Percentiles rank a stretch among this genome's conserved stretches.
Conservation (phyloP, 2,888 invertebrate genomes). For the Disparrhopalites patrizii region DNA sequence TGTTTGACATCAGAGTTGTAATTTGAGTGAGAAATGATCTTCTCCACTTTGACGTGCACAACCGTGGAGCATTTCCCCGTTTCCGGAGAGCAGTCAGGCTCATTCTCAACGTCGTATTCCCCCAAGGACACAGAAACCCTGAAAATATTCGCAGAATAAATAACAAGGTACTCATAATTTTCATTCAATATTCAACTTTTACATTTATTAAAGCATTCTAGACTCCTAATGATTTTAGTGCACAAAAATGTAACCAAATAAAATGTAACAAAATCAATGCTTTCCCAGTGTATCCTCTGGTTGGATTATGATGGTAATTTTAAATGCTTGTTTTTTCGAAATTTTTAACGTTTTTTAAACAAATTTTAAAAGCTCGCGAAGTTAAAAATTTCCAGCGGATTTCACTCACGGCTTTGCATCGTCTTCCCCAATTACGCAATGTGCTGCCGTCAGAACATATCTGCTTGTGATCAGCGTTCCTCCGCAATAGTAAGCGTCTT, state of each 20-base stretch:
- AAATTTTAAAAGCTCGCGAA: no score
- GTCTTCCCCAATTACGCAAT: constrained; percentile 18
- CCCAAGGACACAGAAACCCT: constrained; percentile 32
- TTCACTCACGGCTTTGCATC: background rate
- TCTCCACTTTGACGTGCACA: constrained; percentile 36
- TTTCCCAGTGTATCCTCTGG: no score
- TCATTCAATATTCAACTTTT: no score
- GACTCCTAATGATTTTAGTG: no score
- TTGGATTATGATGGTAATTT: no score
- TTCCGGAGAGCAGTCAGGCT: constrained; percentile 34
- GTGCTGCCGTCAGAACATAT: constrained; percentile 29
- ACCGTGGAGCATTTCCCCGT: constrained; percentile 15
- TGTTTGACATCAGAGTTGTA: constrained; percentile 32
- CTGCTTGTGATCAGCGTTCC: constrained; percentile 28
- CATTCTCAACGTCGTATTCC: constrained; percentile 32
- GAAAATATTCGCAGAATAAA: background rate
- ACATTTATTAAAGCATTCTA: no score
- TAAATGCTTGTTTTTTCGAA: no score
- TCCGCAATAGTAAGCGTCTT: constrained; percentile 22
- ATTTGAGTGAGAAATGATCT: constrained; percentile 34
- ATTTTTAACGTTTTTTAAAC: no score
- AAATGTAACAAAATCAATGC: no score
- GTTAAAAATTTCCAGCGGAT: no score
- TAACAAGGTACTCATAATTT: background rate
- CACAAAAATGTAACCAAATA: no score